A percentile compares a stretch with the other conserved stretches of the same genome.
Evolutionary conservation across 2,888 invertebrate species (phyloP).

Genomic region (Myathropa florea): DNA sequence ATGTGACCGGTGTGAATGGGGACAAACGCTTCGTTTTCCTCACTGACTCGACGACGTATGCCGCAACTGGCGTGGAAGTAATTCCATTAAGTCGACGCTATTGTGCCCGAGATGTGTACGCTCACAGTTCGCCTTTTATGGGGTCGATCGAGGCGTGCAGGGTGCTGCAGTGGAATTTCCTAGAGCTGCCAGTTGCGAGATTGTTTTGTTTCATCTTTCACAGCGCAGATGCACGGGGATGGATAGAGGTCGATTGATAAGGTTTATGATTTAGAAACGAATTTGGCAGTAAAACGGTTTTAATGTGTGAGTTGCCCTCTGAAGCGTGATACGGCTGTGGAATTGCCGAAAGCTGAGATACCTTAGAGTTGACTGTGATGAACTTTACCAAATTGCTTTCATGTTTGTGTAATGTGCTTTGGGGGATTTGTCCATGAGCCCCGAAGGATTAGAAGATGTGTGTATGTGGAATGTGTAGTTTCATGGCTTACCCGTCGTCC

Average conservation of each 20-base stretch:
- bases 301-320: slow-evolving; percentile 11
- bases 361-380: background rate
- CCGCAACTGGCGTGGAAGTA: slow-evolving; percentile 51
- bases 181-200: background rate
- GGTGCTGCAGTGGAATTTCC: background rate
- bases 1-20: background rate
- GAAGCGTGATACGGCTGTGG: slow-evolving; percentile 33
- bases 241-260: slow-evolving; percentile 24
- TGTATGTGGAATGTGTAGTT: no score
- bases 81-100: slow-evolving; percentile 56
- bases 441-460: no score
- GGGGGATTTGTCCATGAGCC: background rate
- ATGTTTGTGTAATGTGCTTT: background rate
- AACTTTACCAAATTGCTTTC: background rate
- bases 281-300: background rate
- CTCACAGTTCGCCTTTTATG: slow-evolving; percentile 6
- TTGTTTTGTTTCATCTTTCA: slow-evolving; percentile 20
- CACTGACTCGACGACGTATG: slow-evolving; percentile 33
- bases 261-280: slow-evolving; percentile 46
- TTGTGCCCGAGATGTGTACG: slow-evolving; percentile 46
- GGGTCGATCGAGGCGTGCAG: slow-evolving; percentile 1
- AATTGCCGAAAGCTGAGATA: background rate
- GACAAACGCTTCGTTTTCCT: background rate
- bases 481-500: no score
- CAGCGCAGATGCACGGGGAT: slow-evolving; percentile 15